Percentiles rank a stretch among this genome's conserved stretches.
Evolutionary conservation across 2,888 invertebrate genomes (phyloP).

Genomic region (Ectemnius lituratus): DNA sequence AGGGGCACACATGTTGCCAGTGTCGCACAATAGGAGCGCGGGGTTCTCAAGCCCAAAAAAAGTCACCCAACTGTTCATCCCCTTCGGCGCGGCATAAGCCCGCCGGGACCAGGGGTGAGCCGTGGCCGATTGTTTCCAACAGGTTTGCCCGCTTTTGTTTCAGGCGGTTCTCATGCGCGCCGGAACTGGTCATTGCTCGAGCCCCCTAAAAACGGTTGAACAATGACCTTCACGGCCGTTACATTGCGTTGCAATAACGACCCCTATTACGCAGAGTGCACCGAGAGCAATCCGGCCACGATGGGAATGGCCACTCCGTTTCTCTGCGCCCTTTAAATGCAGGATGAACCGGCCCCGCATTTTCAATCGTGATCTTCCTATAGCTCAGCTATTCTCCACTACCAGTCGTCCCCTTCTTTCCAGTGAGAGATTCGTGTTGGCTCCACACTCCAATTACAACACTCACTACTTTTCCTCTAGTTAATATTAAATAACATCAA

Average conservation of each 20-base stretch:
- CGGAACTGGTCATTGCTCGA: conserved; percentile 73
- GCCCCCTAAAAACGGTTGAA: conserved; percentile 72
- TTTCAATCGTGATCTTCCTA: too few species aligned
- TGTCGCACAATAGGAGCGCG: conserved; percentile 65
- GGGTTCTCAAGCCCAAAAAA: conserved; percentile 65
- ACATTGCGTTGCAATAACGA: conserved; percentile 64
- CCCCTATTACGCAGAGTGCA: conserved; percentile 57
- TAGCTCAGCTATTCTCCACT: too few species aligned
- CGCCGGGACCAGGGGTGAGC: conserved; percentile 58
- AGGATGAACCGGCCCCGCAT: conserved; percentile 17
- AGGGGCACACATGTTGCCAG: conserved; percentile 72
- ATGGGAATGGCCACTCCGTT: conserved; percentile 43
- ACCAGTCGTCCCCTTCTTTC: too few species aligned
- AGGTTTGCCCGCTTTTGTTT: conserved; percentile 75
- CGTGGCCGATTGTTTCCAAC: conserved; percentile 75
- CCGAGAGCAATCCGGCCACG: conserved; percentile 42
- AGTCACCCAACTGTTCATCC: conserved; percentile 76
- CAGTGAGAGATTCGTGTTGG: too few species aligned
- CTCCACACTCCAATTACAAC: too few species aligned
- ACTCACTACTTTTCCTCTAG: too few species aligned
- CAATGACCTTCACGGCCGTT: conserved; percentile 74
- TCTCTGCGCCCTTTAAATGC: conserved; percentile 29
- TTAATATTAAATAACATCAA: background rate
- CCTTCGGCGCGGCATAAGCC: conserved; percentile 59
- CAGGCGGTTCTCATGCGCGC: conserved; percentile 74